A percentile compares a stretch with the other conserved stretches of the same genome.
phyloP scores from a whole-genome alignment of 92 coral and sea anemone species.

The Porites evermanni region DNA sequence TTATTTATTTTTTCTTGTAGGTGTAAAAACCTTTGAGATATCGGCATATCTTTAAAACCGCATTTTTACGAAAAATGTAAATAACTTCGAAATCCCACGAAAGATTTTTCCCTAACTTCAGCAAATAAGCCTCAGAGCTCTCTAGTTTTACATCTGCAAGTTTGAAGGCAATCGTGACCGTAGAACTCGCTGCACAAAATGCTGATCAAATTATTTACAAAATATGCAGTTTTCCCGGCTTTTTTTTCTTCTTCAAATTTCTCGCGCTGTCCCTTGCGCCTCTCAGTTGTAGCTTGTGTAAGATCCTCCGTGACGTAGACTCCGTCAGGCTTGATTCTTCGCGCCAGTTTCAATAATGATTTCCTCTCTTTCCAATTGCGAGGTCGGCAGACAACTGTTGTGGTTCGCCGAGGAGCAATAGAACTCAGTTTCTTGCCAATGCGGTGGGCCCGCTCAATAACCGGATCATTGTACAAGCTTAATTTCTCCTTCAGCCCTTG shows the following conservation, averaged over 20 bases:
- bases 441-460: conserved; percentile 49
- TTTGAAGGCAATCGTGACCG: too few relatives aligned
- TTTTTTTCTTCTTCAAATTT: conserved; percentile 37
- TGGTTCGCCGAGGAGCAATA: too few relatives aligned
- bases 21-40: too few relatives aligned
- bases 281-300: conserved; percentile 33
- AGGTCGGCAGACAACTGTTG: conserved; percentile 51
- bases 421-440: too few relatives aligned
- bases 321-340: conserved; percentile 41
- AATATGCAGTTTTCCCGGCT: conserved; percentile 47
- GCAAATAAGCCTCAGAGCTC: too few relatives aligned
- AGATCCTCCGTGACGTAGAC: conserved; percentile 45
- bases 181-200: too few relatives aligned
- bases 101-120: too few relatives aligned
- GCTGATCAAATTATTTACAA: background rate
- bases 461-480: conserved; percentile 30
- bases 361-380: conserved; percentile 46
- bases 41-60: too few relatives aligned
- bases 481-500: conserved; percentile 41
- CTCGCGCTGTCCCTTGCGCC: conserved; percentile 29
- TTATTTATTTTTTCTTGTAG: too few relatives aligned
- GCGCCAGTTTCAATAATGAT: conserved; percentile 33
- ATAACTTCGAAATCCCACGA: too few relatives aligned
- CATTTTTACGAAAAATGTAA: too few relatives aligned
- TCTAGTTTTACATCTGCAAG: too few relatives aligned